These are phyloP conservation scores for Leptopilina syphax DNA, from an alignment of 2,888 invertebrate species.

Conservation along the genomic window DNA sequence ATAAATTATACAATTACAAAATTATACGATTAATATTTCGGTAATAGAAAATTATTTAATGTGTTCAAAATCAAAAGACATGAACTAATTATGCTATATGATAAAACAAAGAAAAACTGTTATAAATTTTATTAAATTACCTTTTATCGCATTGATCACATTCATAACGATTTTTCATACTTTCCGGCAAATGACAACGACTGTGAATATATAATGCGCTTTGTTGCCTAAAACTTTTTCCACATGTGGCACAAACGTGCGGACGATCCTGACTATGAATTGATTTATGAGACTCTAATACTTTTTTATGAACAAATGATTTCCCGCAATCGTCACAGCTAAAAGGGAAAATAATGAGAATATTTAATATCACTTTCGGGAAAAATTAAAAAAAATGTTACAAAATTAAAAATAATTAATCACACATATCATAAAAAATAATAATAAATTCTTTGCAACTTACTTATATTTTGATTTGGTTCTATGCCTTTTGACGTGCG, in stretches of 20 bases:
- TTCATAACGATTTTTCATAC: constrained; percentile 79
- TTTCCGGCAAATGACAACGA: constrained; percentile 79
- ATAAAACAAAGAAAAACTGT: no score
- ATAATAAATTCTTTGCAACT: constrained; percentile 44
- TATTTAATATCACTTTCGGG: neutral
- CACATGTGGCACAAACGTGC: constrained; percentile 79
- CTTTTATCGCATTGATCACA: constrained; percentile 81
- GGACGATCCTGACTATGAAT: constrained; percentile 79
- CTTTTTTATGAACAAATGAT: constrained; percentile 78
- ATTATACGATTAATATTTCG: no score
- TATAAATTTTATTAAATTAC: constrained; percentile 54
- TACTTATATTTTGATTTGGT: constrained; percentile 81
- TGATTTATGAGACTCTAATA: constrained; percentile 77
- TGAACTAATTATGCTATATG: no score
- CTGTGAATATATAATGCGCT: constrained; percentile 79
- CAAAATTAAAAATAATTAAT: no score
- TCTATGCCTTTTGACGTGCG: constrained; percentile 82
- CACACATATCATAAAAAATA: no score
- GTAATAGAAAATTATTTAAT: no score
- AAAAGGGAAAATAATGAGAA: constrained; percentile 40
- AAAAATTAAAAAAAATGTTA: neutral
- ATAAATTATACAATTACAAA: no score
- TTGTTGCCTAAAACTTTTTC: constrained; percentile 80
- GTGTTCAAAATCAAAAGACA: no score
- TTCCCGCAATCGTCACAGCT: constrained; percentile 80